phyloP scores from a whole-genome alignment of 1,140 invertebrate genomes.

The Drosophila serrata region DNA sequence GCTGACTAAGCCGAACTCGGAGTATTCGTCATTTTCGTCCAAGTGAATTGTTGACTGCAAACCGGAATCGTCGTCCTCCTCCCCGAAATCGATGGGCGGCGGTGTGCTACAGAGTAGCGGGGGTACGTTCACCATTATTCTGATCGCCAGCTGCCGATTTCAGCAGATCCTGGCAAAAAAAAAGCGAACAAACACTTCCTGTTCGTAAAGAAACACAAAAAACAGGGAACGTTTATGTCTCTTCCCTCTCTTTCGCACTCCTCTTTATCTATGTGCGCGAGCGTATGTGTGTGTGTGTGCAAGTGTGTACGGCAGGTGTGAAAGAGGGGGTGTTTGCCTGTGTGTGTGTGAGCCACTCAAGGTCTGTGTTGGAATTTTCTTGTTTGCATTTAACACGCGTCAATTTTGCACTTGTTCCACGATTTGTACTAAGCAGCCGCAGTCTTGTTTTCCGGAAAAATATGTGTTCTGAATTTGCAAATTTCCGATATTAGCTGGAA shows the following conservation, averaged over 20 bases:
- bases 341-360: slow-evolving; percentile 62
- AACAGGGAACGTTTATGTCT: slow-evolving; percentile 37
- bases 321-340: slow-evolving; percentile 2
- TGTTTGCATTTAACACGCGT: slow-evolving; percentile 47
- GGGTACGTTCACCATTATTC: slow-evolving; percentile 86
- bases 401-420: slow-evolving; percentile 10
- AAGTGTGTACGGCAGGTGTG: slow-evolving; percentile 37
- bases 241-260: slow-evolving; percentile 51
- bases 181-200: slow-evolving; percentile 39
- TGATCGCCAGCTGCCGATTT: slow-evolving; percentile 37
- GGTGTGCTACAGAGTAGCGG: slow-evolving; percentile 88
- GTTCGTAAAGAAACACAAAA: slow-evolving; percentile 24
- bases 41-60: slow-evolving; percentile 86
- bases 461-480: slow-evolving; percentile 19
- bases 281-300: slow-evolving; percentile 27
- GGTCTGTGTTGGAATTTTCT: slow-evolving; percentile 79
- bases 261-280: slow-evolving; percentile 53
- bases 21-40: slow-evolving; percentile 70
- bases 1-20: slow-evolving; percentile 73
- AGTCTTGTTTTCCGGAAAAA: slow-evolving; percentile 2
- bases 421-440: slow-evolving; percentile 13
- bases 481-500: slow-evolving; percentile 31
- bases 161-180: slow-evolving; percentile 32
- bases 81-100: slow-evolving; percentile 87
- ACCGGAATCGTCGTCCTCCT: slow-evolving; percentile 89